Percentiles rank a stretch among this genome's conserved stretches.
Evolutionary conservation across 1,140 invertebrate species (phyloP).

Genomic region (Oryctes rhinoceros): DNA sequence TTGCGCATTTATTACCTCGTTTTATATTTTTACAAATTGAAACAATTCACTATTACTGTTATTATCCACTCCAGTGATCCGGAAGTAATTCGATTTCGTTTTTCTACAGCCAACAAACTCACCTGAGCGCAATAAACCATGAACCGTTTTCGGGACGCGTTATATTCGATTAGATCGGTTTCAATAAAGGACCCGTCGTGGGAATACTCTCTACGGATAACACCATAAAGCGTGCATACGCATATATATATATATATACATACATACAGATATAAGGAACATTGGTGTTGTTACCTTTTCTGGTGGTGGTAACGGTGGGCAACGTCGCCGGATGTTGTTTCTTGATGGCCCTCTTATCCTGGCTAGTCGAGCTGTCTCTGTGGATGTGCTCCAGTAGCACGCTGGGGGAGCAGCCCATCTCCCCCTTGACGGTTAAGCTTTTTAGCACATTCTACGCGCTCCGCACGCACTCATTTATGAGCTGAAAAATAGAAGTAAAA

Average conservation of each 20-base stretch:
- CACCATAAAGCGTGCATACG: background rate
- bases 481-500: slow-evolving; percentile 8
- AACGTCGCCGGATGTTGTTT: slow-evolving; percentile 38
- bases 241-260: no score
- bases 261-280: background rate
- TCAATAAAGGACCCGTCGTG: background rate
- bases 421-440: slow-evolving; percentile 40
- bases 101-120: background rate
- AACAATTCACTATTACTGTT: no score
- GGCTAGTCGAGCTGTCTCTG: slow-evolving; percentile 55
- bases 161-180: background rate
- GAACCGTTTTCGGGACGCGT: background rate
- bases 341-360: slow-evolving; percentile 50
- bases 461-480: slow-evolving; percentile 13
- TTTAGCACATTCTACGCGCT: slow-evolving; percentile 36
- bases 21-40: background rate
- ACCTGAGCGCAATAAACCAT: background rate
- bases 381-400: slow-evolving; percentile 58
- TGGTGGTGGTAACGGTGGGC: background rate
- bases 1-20: background rate
- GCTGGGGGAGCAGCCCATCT: slow-evolving; percentile 59
- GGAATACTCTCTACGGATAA: background rate
- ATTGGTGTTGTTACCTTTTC: slow-evolving; percentile 12
- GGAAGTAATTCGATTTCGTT: background rate
- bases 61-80: background rate